Percentiles rank a stretch among this genome's conserved stretches.
These are phyloP conservation scores for Deilephila elpenor DNA, from an alignment of 2,888 invertebrate species.

Conservation along the genomic window DNA sequence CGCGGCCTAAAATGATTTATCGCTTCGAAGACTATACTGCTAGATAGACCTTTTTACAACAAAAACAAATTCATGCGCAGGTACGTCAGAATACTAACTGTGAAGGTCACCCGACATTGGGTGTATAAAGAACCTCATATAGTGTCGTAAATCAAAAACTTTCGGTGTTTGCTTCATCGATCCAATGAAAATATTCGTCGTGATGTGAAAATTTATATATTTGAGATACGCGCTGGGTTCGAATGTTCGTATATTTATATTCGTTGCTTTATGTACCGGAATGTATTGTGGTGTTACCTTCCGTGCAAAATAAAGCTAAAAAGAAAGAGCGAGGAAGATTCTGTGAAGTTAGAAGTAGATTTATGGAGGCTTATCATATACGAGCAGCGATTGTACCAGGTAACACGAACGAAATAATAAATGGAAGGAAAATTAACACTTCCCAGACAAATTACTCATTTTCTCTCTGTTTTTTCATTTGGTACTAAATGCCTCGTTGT, in stretches of 20 bases:
- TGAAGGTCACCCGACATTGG: neutral
- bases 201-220: neutral
- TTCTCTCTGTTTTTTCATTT: too few species aligned
- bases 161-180: neutral
- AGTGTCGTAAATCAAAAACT: conserved; percentile 13
- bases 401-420: too few species aligned
- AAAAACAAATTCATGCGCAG: conserved; percentile 1
- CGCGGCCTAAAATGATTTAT: neutral
- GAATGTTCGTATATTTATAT: neutral
- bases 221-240: neutral
- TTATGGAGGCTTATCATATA: too few species aligned
- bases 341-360: too few species aligned
- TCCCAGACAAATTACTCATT: too few species aligned
- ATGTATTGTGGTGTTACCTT: neutral
- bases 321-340: too few species aligned
- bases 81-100: neutral
- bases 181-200: neutral
- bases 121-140: conserved; percentile 7
- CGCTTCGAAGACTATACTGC: neutral
- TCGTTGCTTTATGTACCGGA: neutral
- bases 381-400: too few species aligned
- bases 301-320: too few species aligned
- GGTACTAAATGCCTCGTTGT: too few species aligned
- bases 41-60: neutral
- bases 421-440: too few species aligned